Conservation (phyloP, 2,888 invertebrate genomes). For the Troglohyphantes excavatus region DNA sequence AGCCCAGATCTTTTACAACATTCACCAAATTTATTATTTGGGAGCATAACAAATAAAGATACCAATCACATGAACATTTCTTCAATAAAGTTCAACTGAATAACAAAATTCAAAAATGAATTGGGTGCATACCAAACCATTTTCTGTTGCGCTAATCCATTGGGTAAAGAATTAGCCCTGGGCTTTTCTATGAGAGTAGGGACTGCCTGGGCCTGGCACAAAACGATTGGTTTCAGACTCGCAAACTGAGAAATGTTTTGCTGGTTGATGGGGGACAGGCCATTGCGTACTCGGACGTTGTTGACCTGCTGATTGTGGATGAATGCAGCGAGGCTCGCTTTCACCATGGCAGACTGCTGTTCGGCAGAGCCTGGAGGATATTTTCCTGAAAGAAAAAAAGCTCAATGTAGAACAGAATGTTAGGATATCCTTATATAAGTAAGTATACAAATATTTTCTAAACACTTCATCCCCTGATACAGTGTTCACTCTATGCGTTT, state of each 20-base stretch:
- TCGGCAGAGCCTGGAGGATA: conserved; percentile 68
- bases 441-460: no score
- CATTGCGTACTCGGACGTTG: conserved; percentile 22
- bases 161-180: conserved; percentile 76
- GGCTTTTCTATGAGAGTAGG: conserved; percentile 72
- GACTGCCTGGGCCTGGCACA: conserved; percentile 60
- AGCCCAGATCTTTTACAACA: no score
- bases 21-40: no score
- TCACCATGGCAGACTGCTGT: conserved; percentile 75
- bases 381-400: conserved; percentile 49
- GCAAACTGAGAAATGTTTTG: conserved; percentile 53
- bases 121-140: conserved; percentile 70
- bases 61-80: no score
- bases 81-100: no score
- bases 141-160: conserved; percentile 80
- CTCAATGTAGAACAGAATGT: no score
- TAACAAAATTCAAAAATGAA: no score
- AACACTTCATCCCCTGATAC: no score
- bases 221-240: conserved; percentile 54
- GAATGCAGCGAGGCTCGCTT: conserved; percentile 80
- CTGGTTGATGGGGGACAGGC: conserved; percentile 50
- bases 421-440: no score
- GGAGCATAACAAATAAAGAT: no score
- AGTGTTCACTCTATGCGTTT: no score
- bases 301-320: conserved; percentile 79